Evolutionary conservation across 92 coral and sea anemone genomes (phyloP), one percentile per base, ranked within the genome.

Genomic region (Paragorgia papillata): DNA sequence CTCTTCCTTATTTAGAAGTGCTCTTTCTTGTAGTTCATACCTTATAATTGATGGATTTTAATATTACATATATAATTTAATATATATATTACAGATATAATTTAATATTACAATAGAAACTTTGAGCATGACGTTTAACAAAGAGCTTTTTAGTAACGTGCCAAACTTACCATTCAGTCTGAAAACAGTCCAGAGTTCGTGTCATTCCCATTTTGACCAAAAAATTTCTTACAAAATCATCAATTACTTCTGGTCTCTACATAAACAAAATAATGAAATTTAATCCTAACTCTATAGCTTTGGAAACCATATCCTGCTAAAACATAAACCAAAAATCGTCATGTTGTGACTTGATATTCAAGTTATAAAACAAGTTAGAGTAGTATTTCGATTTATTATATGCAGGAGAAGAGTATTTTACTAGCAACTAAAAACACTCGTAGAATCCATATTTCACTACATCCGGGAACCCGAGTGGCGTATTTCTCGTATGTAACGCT

Each of bases 161-260:
- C 43, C 43, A 4, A 37, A 37, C 43, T 55, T 55, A 55, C 99
- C 99, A 95, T 80, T 95, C 99, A 33, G 97, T 88, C 62, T 95
- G 99, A 76, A 95, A 95, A 67, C 99, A 95, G 51, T 95, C 99
- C 54, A 95, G 71, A 26, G 97, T 95, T 56, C 95, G 88, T 53
- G 79, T 82, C 99, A 95, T 95, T n/a, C 92, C 92, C 97, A 95
- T 95, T 81, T 95, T 95, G 20, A 95, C 99, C 50, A 95, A 89
- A 83, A 95, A 91, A 75, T 95, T 95, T 66, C 99, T 83, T 62
- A 91, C 97, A 83, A 95, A 95, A 70, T 95, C 99, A 63, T 95
- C 99, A 39, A 95, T 96, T 59, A 95, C 91, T 73, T 95, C 99
- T 44, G 99, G 99, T 75, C 97, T 91, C 99, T 95, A 50, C 2